Evolutionary conservation across 2,113 vertebrate genomes (phyloP).

Genomic region (Rhinopithecus roxellana): DNA sequence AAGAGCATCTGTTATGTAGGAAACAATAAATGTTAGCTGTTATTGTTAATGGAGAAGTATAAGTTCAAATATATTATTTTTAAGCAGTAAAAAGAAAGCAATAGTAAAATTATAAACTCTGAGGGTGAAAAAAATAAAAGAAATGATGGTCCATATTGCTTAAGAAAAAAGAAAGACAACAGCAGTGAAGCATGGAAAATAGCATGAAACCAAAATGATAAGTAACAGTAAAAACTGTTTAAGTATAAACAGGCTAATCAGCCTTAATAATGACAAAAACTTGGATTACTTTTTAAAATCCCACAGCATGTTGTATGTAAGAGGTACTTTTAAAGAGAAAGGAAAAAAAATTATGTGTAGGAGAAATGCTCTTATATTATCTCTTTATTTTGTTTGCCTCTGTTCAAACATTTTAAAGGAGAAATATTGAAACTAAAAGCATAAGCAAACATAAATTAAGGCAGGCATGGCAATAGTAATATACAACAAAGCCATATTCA

Average conservation of each 20-base stretch:
- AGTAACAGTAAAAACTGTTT: background rate
- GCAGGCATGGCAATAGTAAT: conserved; percentile 22
- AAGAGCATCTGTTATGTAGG: background rate
- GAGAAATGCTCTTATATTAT: conserved; percentile 41
- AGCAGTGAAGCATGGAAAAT: background rate
- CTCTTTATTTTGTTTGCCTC: conserved; percentile 46
- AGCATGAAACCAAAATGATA: background rate
- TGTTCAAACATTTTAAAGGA: conserved; percentile 32
- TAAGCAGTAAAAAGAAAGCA: background rate
- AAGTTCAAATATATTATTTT: background rate
- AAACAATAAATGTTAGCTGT: background rate
- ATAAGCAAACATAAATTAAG: conserved; percentile 62
- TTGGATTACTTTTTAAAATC: background rate
- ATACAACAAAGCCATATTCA: conserved; percentile 40
- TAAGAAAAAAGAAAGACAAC: background rate
- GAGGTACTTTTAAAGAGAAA: background rate
- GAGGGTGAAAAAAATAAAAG: background rate
- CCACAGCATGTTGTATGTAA: background rate
- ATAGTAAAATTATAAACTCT: background rate
- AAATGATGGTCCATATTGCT: background rate
- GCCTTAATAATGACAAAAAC: conserved; percentile 18
- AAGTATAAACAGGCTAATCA: background rate
- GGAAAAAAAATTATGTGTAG: background rate
- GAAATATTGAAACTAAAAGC: conserved; percentile 50
- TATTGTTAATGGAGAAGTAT: background rate